Conservation (phyloP, 2,888 invertebrate species). For the Hypomecis punctinalis region DNA sequence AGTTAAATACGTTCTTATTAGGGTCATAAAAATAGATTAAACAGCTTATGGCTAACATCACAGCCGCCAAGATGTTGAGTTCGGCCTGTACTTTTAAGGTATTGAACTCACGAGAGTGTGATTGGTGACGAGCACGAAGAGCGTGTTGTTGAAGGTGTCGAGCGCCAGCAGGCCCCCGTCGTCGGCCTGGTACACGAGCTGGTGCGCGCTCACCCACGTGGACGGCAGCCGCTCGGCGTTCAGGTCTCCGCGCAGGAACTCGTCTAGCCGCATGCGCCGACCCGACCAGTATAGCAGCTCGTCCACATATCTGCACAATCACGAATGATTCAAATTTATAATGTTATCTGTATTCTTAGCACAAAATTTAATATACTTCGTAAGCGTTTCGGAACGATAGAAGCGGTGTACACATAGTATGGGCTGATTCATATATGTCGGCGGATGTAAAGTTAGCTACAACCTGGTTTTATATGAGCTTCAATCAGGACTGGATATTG, state of each 20-base stretch:
- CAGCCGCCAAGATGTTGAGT: too few relatives aligned
- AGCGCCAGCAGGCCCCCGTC: constrained; percentile 93
- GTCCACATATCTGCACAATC: constrained; percentile 89
- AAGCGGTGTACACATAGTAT: too few relatives aligned
- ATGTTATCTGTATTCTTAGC: too few relatives aligned
- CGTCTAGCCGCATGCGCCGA: constrained; percentile 93
- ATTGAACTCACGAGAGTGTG: constrained; percentile 90
- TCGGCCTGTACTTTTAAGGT: not conserved
- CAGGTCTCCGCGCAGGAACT: constrained; percentile 92
- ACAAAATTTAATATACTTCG: too few relatives aligned
- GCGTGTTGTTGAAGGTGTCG: constrained; percentile 91
- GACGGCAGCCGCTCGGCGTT: constrained; percentile 90
- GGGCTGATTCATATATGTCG: too few relatives aligned
- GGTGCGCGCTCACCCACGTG: constrained; percentile 92
- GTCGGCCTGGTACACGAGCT: constrained; percentile 94
- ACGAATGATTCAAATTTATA: not conserved
- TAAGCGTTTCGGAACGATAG: too few relatives aligned
- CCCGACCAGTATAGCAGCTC: constrained; percentile 96
- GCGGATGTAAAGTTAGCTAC: too few relatives aligned
- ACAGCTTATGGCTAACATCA: too few relatives aligned
- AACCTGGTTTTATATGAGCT: too few relatives aligned
- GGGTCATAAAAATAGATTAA: too few relatives aligned
- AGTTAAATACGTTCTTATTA: too few relatives aligned
- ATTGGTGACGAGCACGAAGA: constrained; percentile 93
- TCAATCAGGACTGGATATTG: too few relatives aligned